These are phyloP conservation scores for Porites evermanni DNA, from an alignment of 92 coral and sea anemone species.

Conservation along the genomic window DNA sequence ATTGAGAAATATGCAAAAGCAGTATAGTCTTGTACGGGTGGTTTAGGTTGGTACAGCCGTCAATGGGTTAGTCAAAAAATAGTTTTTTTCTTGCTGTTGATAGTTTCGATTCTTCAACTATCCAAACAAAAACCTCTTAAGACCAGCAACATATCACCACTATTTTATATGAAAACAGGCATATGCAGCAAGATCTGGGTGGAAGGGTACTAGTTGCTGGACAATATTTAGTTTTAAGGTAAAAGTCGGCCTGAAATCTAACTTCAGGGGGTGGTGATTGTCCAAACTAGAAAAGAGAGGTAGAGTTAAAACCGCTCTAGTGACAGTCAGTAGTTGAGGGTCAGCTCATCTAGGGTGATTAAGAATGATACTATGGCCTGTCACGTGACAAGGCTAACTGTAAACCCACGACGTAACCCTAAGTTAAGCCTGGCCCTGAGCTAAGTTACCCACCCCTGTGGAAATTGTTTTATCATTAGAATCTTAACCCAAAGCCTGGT, in stretches of 20 bases:
- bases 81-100: background rate
- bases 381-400: slow-evolving; percentile 2
- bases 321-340: background rate
- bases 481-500: too few relatives aligned
- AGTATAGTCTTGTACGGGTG: too few relatives aligned
- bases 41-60: too few relatives aligned
- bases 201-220: slow-evolving; percentile 2
- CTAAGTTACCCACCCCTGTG: too few relatives aligned
- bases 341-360: slow-evolving; percentile 2
- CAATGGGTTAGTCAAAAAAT: background rate
- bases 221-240: background rate
- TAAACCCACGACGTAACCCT: background rate
- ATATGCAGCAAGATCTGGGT: slow-evolving; percentile 4
- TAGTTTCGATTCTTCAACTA: background rate
- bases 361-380: background rate
- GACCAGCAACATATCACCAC: background rate
- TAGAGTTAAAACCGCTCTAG: background rate
- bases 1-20: too few relatives aligned
- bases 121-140: background rate
- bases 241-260: background rate
- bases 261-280: slow-evolving; percentile 6
- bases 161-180: slow-evolving; percentile 2
- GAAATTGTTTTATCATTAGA: too few relatives aligned
- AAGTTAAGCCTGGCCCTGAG: slow-evolving; percentile 2
- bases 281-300: background rate